A percentile compares a stretch with the other conserved stretches of the same genome.
Evolutionary conservation across 2,797 vertebrate genomes (phyloP).

Genomic region (Sparidentex hasta): DNA sequence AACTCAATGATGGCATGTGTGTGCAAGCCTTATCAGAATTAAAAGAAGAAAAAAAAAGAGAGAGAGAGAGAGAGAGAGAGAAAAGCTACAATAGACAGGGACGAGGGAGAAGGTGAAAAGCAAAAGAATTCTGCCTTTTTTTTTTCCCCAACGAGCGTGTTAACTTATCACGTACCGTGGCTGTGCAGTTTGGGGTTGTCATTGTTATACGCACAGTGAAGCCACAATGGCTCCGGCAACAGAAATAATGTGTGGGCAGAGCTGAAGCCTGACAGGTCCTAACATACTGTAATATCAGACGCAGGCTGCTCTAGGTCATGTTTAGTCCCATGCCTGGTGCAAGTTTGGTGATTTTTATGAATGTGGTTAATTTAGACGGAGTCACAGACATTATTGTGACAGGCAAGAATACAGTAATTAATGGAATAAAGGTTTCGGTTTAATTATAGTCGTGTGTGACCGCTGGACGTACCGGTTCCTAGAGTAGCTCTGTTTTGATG

Average conservation of each 20-base stretch:
- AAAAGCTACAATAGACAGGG: constrained; percentile 22
- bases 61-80: not conserved
- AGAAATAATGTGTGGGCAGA: constrained; percentile 11
- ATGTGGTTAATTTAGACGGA: constrained; percentile 21
- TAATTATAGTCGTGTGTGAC: not conserved
- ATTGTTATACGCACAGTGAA: constrained; percentile 12
- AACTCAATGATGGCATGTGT: constrained; percentile 70
- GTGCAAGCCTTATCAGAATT: constrained; percentile 44
- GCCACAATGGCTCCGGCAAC: constrained; percentile 1
- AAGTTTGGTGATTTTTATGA: constrained; percentile 10
- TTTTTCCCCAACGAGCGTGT: not conserved
- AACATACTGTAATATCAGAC: not conserved
- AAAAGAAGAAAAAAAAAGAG: not conserved
- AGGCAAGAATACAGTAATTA: constrained; percentile 31
- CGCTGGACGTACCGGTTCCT: not conserved
- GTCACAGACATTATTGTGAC: constrained; percentile 10
- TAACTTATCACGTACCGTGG: not conserved
- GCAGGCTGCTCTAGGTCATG: constrained; percentile 16
- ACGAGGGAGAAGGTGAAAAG: constrained; percentile 22
- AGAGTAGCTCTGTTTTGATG: not conserved
- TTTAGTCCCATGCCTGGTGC: constrained; percentile 5
- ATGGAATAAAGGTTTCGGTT: not conserved
- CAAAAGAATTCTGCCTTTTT: not conserved
- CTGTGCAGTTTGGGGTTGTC: constrained; percentile 21
- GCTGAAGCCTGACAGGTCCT: constrained; percentile 10